Percentiles rank a stretch among this genome's conserved stretches.
Conservation (phyloP, 2,797 vertebrate species). For the Buceros bicornis region DNA sequence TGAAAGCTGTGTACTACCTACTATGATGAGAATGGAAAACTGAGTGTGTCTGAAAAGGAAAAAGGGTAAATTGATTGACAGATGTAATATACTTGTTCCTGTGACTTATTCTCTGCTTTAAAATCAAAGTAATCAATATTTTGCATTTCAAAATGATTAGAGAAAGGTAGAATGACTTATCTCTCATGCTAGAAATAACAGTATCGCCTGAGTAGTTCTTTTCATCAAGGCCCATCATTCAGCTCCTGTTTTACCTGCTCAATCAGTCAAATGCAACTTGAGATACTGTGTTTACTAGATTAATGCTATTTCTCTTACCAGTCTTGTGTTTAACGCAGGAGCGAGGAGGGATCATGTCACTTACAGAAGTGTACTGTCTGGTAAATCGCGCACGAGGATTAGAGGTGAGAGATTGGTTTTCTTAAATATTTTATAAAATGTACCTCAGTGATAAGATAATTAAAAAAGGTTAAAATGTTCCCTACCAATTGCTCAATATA, state of each 20-base stretch:
- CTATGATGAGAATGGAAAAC: background rate
- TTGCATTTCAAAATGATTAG: background rate
- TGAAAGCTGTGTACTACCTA: background rate
- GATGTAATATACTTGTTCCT: background rate
- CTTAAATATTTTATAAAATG: background rate
- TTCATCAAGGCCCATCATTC: background rate
- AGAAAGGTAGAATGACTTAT: background rate
- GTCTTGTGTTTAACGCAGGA: slow-evolving; percentile 83
- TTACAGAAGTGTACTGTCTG: slow-evolving; percentile 97
- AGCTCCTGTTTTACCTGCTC: background rate
- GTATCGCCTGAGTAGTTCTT: background rate
- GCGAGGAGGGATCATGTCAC: slow-evolving; percentile 96
- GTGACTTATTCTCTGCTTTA: background rate
- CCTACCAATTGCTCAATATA: background rate
- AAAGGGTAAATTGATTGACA: background rate
- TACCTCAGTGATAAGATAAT: background rate
- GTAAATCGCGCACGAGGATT: slow-evolving; percentile 96
- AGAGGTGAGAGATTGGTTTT: slow-evolving; percentile 85
- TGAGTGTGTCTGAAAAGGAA: background rate
- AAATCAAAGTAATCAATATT: background rate
- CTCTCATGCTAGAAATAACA: background rate
- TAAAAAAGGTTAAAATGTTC: background rate
- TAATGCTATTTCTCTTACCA: background rate
- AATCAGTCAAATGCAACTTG: background rate
- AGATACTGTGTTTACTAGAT: background rate